Base-by-base conservation (phyloP, 2,888 invertebrate genomes). In the Ectemnius lituratus region DNA sequence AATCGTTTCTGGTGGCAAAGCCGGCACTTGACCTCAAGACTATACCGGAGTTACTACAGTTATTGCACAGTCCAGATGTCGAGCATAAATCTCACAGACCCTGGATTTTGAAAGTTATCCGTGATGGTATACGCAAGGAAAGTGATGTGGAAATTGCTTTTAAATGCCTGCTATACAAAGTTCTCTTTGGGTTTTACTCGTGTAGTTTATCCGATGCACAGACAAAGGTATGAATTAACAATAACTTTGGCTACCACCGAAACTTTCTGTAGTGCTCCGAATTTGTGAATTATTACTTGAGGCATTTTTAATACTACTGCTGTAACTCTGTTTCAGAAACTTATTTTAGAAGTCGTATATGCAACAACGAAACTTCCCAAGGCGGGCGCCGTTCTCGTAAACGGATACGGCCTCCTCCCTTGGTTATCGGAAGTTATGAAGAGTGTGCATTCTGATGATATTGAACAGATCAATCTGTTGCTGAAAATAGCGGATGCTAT, bases 21-120 rank as follows among this genome's bases (percentile, higher is more conserved):
- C 94, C 95, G 13, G 93, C 93, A 8, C 93, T 97, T 16, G 95
- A 97, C 87, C 92, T 97, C 16, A 93, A 93, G 14, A 93, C 94
- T 2, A 95, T 98, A n/a, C 98, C 98, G 0, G 98, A 98, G 88
- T 95, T 98, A 86, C 94, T 97, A 74, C 95, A 95, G 65, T 93
- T 98, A 49, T 95, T 98, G 87, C 95, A 96, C 87, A 97, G 96
- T 76, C 93, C 95, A 11, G 95, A 96, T 69, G 92, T 96, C 0
- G 93, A 95, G 81, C 92, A 94, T 67, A 92, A 93, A 20, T 93
- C 93, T 0, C 95, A 96, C 84, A 92, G 96, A 59, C 91, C 92
- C 28, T 98, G 98, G 94, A 94, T 97, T 47, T 91, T 98, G 11
- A 93, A 95, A 82, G 91, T 97, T 8, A 92, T 98, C 46, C 91